These are phyloP conservation scores for Diaperis boleti DNA, from an alignment of 2,888 invertebrate genomes.

Conservation along the genomic window DNA sequence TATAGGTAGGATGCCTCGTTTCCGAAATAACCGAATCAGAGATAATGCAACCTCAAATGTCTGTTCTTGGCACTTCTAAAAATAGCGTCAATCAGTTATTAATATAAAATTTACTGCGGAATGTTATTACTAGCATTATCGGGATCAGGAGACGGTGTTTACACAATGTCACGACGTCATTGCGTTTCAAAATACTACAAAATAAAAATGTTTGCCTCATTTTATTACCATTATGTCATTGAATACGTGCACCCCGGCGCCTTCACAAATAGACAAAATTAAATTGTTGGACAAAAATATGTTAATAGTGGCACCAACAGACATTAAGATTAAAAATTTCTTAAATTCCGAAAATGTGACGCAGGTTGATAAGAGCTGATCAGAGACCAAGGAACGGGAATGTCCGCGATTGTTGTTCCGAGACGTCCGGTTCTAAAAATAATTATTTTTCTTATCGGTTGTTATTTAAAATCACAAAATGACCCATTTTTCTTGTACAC, in stretches of 20 bases:
- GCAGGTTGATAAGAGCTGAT: constrained; percentile 4
- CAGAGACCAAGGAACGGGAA: too few relatives aligned
- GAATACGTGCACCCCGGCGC: neutral
- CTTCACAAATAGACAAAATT: neutral
- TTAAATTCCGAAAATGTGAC: constrained; percentile 21
- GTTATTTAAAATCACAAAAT: constrained; percentile 24
- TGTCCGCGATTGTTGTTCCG: too few relatives aligned
- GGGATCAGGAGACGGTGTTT: neutral
- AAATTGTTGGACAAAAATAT: neutral
- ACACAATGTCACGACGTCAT: constrained; percentile 3
- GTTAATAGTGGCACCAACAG: neutral
- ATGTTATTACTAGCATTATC: neutral
- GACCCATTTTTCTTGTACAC: constrained; percentile 32
- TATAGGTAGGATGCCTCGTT: too few relatives aligned
- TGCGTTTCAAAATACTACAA: neutral
- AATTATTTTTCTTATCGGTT: constrained; percentile 22
- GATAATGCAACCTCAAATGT: too few relatives aligned
- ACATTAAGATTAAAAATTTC: neutral
- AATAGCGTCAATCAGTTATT: too few relatives aligned
- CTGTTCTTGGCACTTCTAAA: too few relatives aligned
- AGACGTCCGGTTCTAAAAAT: constrained; percentile 24
- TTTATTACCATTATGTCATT: neutral
- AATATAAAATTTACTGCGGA: neutral
- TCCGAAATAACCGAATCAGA: too few relatives aligned
- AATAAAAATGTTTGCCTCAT: neutral